Base-by-base conservation (phyloP, 92 coral and sea anemone species). In the Paramuricea clavata region DNA sequence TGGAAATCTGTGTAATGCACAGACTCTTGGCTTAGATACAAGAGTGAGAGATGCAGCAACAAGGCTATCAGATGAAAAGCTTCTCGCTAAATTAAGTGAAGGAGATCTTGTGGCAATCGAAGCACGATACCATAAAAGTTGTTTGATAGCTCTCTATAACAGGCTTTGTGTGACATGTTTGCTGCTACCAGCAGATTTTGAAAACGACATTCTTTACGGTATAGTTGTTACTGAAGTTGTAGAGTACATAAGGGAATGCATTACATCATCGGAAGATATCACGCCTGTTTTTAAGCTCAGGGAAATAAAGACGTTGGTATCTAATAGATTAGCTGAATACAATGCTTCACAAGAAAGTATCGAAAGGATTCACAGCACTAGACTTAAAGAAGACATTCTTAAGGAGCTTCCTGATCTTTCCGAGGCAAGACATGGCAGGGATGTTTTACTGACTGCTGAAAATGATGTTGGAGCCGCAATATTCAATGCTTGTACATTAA, bases 321-420 rank as follows among this genome's bases (percentile, higher is more conserved):
- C 8, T n/a, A 67, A n/a, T 8, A 67, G 74, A 67, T 30, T 67
- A n/a, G 74, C 19, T 25, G 74, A 67, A 28, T 67, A 28, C 28
- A 67, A 67, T 34, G 74, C 74, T 22, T 67, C 74, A 6, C 35
- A 34, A 28, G 36, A 34, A 15, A 67, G 74, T 67, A 67, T 28
- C 22, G 74, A 67, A 7, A 34, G 74, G 74, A 67, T 67, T 17
- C 74, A 67, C 43, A 67, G 74, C 74, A 67, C 74, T 28, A 30
- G 74, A 67, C 74, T 67, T 30, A 78, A 78, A 31, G 72, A 79
- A 59, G 84, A 79, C 42, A 79, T 79, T 54, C 84, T 79, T 32
- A 79, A 79, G 32, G 84, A 56, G 84, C 64, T 79, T 28, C 84
- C 84, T 32, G 84, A 57, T 52, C 74, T 79, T 79, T 22, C 74